Percentiles rank a stretch among this genome's conserved stretches.
Conservation (phyloP, 1,140 invertebrate species). For the Oncopeltus fasciatus region DNA sequence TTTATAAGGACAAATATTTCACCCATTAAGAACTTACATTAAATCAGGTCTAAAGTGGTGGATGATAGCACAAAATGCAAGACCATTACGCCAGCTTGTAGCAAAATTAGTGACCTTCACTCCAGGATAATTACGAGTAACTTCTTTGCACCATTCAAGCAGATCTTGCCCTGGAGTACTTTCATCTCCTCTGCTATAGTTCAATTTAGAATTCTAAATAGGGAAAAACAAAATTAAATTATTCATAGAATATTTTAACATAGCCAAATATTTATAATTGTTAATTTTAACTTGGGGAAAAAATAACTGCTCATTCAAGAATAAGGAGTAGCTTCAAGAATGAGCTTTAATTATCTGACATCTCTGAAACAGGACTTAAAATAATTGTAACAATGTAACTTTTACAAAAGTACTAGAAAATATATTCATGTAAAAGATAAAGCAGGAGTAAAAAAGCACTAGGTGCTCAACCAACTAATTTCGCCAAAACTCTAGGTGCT, state of each 20-base stretch:
- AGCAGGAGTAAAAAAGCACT: no score
- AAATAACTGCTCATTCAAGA: no score
- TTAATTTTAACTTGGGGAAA: no score
- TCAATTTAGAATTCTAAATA: neutral
- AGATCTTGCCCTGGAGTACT: conserved; percentile 67
- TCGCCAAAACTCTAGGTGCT: no score
- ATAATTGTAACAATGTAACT: no score
- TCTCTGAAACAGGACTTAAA: no score
- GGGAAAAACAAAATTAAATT: neutral
- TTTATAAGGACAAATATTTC: no score
- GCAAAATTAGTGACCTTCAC: conserved; percentile 83
- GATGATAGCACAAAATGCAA: conserved; percentile 86
- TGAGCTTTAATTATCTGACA: no score
- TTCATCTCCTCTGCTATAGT: conserved; percentile 28
- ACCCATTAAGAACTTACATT: conserved; percentile 72
- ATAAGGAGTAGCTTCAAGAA: no score
- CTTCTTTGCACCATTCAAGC: conserved; percentile 81
- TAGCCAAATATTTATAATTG: neutral
- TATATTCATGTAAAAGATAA: no score
- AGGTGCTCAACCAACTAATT: no score
- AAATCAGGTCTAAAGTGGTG: conserved; percentile 79
- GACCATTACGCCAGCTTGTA: conserved; percentile 79
- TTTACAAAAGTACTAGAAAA: no score
- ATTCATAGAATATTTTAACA: neutral
- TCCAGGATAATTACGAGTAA: conserved; percentile 69